Conservation (phyloP, 2,888 invertebrate species). For the Sinhomidia bicolor region DNA sequence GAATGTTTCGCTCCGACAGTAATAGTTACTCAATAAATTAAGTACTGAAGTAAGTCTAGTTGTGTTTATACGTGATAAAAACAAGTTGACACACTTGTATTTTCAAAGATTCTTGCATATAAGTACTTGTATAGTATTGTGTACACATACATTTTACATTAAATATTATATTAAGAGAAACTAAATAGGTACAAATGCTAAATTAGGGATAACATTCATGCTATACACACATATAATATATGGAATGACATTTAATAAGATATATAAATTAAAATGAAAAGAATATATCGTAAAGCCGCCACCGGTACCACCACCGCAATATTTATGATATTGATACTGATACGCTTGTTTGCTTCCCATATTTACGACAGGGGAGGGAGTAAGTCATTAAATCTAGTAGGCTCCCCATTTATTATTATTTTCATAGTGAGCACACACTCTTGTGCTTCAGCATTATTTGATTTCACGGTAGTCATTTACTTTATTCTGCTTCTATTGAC, state of each 20-base stretch:
- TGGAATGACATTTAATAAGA: slow-evolving; percentile 36
- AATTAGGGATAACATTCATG: too few relatives aligned
- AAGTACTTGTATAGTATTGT: too few relatives aligned
- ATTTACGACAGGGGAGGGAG: slow-evolving; percentile 11
- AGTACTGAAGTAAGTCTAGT: background rate
- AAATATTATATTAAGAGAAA: too few relatives aligned
- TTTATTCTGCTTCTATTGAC: background rate
- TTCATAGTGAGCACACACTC: background rate
- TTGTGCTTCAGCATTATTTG: background rate
- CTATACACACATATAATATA: too few relatives aligned
- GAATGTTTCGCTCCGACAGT: background rate
- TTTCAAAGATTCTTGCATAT: background rate
- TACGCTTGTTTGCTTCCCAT: slow-evolving; percentile 13
- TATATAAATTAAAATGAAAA: background rate
- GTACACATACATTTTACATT: too few relatives aligned
- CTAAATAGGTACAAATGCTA: too few relatives aligned
- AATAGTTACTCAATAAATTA: background rate
- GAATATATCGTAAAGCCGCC: background rate
- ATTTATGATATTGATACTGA: slow-evolving; percentile 32
- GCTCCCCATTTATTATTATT: background rate
- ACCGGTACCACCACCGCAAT: background rate
- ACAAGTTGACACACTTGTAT: slow-evolving; percentile 17
- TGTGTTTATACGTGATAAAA: background rate
- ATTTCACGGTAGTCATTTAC: slow-evolving; percentile 24
- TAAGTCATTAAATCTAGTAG: slow-evolving; percentile 23